Base-by-base conservation (phyloP, 2,797 vertebrate genomes). In the Coccyzus lansbergi region DNA sequence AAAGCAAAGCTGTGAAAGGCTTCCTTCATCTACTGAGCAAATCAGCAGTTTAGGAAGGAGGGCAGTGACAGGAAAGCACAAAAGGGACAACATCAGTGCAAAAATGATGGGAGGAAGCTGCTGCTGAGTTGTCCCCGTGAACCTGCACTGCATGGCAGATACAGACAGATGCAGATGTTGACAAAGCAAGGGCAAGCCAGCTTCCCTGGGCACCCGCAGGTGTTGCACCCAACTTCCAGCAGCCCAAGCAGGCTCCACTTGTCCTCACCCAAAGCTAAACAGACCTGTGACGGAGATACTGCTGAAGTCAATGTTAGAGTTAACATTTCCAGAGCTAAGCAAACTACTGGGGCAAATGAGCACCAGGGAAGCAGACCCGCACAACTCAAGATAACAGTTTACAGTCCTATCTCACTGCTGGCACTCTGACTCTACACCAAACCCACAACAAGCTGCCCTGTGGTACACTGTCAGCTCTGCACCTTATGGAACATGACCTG, bases 111-210 rank as follows among this genome's bases (percentile, higher is more conserved):
- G 12, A 69, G 40, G 20, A 93, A 67, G 60, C 26, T 80, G 56
- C 69, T 58, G 62, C 28, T 1, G 3, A 56, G 46, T 33, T 34
- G 52, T 29, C n/a, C 53, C 44, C 28, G 36, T 0, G 3, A 40
- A 85, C 36, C 12, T 36, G 34, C 26, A 36, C 6, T 31, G 72
- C 17, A 14, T 0, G 4, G 10, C 7, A 28, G 58, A 68, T 7
- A 70, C 3, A 70, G 52, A 29, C 10, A 69, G 26, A 40, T 3
- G 10, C 0, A 0, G 15, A 3, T 65, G 24, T 49, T 1, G 0
- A 31, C 9, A 83, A 33, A 72, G 24, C 31, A 85, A 1, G 16
- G 26, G 12, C 33, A 64, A 80, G 10, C 0, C 3, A 2, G 51
- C 59, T 83, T 68, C 19, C 51, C 28, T 6, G 5, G 38, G 33